Evolutionary conservation across 1,140 invertebrate species (phyloP).

Genomic region (Cydia fagiglandana): DNA sequence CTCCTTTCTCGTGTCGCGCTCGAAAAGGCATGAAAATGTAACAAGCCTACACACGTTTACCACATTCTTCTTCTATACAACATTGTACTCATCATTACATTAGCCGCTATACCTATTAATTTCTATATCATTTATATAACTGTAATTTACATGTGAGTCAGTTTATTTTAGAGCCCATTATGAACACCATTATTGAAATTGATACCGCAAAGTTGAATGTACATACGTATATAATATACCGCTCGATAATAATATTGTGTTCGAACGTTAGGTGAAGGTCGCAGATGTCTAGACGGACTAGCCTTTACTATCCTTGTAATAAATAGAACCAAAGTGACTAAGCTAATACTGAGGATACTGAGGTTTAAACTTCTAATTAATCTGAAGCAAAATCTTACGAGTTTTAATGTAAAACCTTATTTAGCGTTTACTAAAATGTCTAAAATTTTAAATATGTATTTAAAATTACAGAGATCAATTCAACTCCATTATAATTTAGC

Average conservation of each 20-base stretch:
- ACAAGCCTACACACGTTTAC: not conserved
- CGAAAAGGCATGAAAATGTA: not conserved
- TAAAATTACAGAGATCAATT: no score
- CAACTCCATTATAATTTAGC: no score
- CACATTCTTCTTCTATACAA: conserved; percentile 2
- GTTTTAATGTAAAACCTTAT: conserved; percentile 22
- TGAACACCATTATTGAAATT: conserved; percentile 12
- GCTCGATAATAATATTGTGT: not conserved
- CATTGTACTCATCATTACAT: conserved; percentile 37
- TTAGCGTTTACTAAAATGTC: no score
- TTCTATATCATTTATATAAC: conserved; percentile 16
- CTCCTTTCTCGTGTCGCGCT: not conserved
- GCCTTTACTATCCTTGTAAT: conserved; percentile 5
- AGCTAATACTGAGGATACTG: not conserved
- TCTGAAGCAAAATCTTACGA: not conserved
- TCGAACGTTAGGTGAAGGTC: not conserved
- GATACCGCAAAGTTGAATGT: not conserved
- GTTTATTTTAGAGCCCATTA: conserved; percentile 4
- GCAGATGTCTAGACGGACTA: conserved; percentile 2
- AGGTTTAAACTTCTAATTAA: not conserved
- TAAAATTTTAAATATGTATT: no score
- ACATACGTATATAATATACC: not conserved
- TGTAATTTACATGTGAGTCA: conserved; percentile 14
- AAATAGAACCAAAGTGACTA: not conserved
- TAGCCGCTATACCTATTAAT: conserved; percentile 1